Evolutionary conservation across 2,888 invertebrate species (phyloP).

Genomic region (Coecobrya sp.): DNA sequence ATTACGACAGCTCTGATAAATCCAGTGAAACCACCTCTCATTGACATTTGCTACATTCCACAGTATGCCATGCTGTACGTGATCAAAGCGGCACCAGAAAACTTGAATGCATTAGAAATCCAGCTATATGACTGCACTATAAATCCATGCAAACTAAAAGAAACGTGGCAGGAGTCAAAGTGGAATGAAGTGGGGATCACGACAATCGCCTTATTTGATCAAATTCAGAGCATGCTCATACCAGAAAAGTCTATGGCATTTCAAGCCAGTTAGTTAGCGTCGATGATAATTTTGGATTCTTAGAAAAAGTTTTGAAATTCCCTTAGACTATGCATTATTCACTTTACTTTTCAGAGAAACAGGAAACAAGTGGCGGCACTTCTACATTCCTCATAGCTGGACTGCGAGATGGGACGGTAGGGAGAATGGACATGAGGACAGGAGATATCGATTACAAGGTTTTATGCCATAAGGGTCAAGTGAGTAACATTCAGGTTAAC

Average conservation of each 20-base stretch:
- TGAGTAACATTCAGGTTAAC: conserved; percentile 82
- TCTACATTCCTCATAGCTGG: conserved; percentile 84
- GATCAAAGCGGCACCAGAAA: conserved; percentile 62
- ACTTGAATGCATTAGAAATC: conserved; percentile 80
- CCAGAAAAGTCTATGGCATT: conserved; percentile 80
- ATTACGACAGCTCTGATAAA: conserved; percentile 80
- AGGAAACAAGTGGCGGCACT: conserved; percentile 31
- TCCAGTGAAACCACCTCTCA: conserved; percentile 74
- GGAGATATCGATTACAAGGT: conserved; percentile 82
- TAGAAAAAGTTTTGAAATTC: conserved; percentile 2
- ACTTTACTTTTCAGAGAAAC: conserved; percentile 53
- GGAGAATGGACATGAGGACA: conserved; percentile 79
- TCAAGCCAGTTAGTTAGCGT: conserved; percentile 60
- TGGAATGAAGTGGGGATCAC: conserved; percentile 83
- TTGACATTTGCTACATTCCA: conserved; percentile 76
- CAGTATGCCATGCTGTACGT: conserved; percentile 79
- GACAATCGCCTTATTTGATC: conserved; percentile 83
- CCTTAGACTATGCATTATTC: neutral
- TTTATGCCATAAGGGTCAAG: conserved; percentile 84
- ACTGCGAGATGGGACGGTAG: conserved; percentile 83
- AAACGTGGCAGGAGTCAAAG: conserved; percentile 82
- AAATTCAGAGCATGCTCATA: conserved; percentile 80
- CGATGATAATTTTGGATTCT: neutral
- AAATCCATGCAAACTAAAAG: conserved; percentile 84
- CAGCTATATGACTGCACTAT: conserved; percentile 81